Evolutionary conservation across 1,140 invertebrate species (phyloP).

Genomic region (Cotesia glomerata): DNA sequence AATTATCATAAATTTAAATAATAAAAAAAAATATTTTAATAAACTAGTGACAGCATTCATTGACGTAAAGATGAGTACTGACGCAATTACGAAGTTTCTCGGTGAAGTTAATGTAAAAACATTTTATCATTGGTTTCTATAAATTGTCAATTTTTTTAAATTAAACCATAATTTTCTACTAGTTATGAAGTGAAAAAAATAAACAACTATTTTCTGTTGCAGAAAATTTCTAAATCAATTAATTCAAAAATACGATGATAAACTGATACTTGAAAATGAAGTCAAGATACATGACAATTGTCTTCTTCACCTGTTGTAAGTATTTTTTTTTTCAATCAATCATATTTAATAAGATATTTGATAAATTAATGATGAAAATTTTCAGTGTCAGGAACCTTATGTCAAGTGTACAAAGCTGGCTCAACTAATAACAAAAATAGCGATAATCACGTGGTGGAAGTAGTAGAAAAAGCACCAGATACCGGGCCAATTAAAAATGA

Average conservation of each 20-base stretch:
- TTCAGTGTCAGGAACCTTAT: slow-evolving; percentile 48
- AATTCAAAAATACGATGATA: not conserved
- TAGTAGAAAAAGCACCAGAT: slow-evolving; percentile 17
- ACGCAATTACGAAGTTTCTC: too few relatives aligned
- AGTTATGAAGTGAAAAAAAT: too few relatives aligned
- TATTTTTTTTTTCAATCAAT: not conserved
- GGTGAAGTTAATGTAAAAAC: too few relatives aligned
- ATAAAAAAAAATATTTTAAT: too few relatives aligned
- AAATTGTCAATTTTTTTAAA: too few relatives aligned
- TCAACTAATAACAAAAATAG: slow-evolving; percentile 9
- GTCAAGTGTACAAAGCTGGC: slow-evolving; percentile 51
- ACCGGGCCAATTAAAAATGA: slow-evolving; percentile 44
- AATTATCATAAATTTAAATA: too few relatives aligned
- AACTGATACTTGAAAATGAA: not conserved
- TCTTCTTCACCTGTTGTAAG: not conserved
- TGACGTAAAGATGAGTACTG: too few relatives aligned
- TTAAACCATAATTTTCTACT: too few relatives aligned
- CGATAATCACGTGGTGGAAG: slow-evolving; percentile 13
- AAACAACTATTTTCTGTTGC: not conserved
- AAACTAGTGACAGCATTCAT: too few relatives aligned
- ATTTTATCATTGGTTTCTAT: too few relatives aligned
- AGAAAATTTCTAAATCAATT: not conserved
- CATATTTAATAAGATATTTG: too few relatives aligned
- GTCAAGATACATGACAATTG: not conserved
- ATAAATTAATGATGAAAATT: not conserved